Base-by-base conservation (phyloP, 1,140 invertebrate genomes). In the Copidosoma floridanum region DNA sequence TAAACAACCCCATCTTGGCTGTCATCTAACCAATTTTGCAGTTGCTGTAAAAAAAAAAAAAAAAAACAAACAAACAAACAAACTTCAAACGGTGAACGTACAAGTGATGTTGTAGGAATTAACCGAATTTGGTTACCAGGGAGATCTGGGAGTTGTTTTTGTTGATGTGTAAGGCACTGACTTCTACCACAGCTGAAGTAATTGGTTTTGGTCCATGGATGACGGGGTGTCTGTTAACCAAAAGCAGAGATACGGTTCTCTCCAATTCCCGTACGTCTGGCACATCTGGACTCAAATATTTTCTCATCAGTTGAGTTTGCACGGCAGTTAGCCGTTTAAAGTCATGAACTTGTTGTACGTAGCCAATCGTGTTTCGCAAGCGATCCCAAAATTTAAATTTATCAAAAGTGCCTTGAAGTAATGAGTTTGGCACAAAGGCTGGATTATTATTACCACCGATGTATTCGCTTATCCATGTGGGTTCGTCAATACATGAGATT, bases 1-100 rank as follows among this genome's bases (percentile, higher is more conserved):
- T 87, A 87, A 46, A 92, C 82, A 7, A 88, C 85, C 1, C 89
- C 89, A 60, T 88, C 72, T 59, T 83, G 75, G 27, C 88, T 84
- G 60, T 83, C 84, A 62, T 89, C 85, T 20, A 89, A 72, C 72
- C 86, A 86, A 58, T 85, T 83, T 67, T 86, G 79, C 3, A 91
- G 67, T 47, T 87, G 84, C 85, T 89, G n/a, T 11, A 29, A 16
- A 32, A 69, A 21, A 7, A 24, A 1, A 46, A 16, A 6, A 21
- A 46, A 8, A 24, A n/a, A n/a, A n/a, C n/a, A 29, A 16, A 32
- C 69, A 21, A 7, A 24, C 2, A 46, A 16, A 6, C 7, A 46
- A 8, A 24, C 2, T 5, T 23, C 4, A 32, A 32, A 8, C 12
- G 6, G 29, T 32, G 29, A 8, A 32, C 6, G 6, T 10, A 29